Evolutionary conservation across 2,888 invertebrate genomes (phyloP), one percentile per base, ranked within the genome.

Genomic region (Tanaodytes sp.): DNA sequence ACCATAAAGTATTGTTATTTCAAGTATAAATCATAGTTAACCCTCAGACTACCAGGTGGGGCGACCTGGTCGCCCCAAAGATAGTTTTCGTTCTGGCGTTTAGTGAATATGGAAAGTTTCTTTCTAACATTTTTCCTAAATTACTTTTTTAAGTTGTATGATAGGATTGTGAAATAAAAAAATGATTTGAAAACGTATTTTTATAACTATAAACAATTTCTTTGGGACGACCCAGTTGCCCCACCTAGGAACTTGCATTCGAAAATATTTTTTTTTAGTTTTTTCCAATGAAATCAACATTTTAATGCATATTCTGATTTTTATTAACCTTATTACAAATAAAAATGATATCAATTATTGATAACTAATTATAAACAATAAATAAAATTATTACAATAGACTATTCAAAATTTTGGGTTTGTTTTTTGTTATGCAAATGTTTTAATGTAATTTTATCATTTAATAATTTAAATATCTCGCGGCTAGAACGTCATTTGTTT

Each of bases 91-190:
- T 15, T 33, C n/a, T 33, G 43, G 27, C 9, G 43, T 40, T 52
- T 40, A 18, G n/a, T 31, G 14, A 54, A 42, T 54, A 54, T 54
- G 16, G 12, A 18, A 54, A 42, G 12, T 42, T 30, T 42, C 18
- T 15, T 30, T 9, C 30, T 42, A 19, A 54, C 40, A 42, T 16
- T 31, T 12, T 18, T 18, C 9, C 14, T 54, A 40, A 42, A 42
- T 54, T 30, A 54, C 54, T 52, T 52, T 52, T 52, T 30, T 27
- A 12, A 52, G 52, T 40, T 52, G 27, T 23, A 33, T 55, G 3
- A 20, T 43, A 55, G 12, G 42, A 18, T 1, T n/a, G 31, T 16
- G 14, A 54, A 54, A 54, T 19, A 12, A 31, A 42, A 40, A 54
- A 40, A 1, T 1, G 12, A 42, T 31, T 31, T 39, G 9, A n/a